These are phyloP conservation scores for Papilio dardanus DNA, from an alignment of 1,140 invertebrate species.

Conservation along the genomic window DNA sequence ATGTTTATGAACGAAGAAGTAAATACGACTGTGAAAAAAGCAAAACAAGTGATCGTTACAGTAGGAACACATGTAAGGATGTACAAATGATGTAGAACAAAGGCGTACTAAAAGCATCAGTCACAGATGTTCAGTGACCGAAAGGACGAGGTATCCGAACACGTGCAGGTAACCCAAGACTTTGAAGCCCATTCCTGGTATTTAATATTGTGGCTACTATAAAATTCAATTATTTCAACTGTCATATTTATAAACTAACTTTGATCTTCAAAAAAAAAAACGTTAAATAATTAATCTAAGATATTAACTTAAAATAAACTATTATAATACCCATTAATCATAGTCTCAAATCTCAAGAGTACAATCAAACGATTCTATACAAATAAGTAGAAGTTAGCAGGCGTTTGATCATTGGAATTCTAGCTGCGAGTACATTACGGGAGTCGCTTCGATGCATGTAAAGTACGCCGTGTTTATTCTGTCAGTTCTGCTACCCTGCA, in stretches of 20 bases:
- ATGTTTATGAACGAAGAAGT: background rate
- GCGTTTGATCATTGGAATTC: conserved; percentile 73
- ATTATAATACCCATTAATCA: background rate
- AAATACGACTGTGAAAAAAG: background rate
- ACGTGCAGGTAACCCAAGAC: conserved; percentile 17
- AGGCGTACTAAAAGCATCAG: conserved; percentile 17
- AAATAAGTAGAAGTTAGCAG: conserved; percentile 60
- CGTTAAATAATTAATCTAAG: background rate
- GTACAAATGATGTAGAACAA: conserved; percentile 28
- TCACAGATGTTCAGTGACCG: conserved; percentile 30
- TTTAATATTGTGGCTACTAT: too few relatives aligned
- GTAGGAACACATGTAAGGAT: conserved; percentile 24
- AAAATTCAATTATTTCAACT: background rate
- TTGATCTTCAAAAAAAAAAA: background rate
- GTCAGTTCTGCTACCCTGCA: conserved; percentile 71
- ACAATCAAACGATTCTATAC: conserved; percentile 51
- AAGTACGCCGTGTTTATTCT: conserved; percentile 79
- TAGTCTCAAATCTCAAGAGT: conserved; percentile 5
- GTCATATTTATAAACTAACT: background rate
- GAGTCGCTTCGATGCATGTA: conserved; percentile 78
- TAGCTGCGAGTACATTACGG: conserved; percentile 75
- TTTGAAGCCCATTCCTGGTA: background rate
- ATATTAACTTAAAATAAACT: background rate
- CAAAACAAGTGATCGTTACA: background rate
- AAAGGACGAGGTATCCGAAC: conserved; percentile 16